Evolutionary conservation across 2,113 vertebrate species (phyloP), one percentile per base, ranked within the genome.

Genomic region (Buteo buteo): DNA sequence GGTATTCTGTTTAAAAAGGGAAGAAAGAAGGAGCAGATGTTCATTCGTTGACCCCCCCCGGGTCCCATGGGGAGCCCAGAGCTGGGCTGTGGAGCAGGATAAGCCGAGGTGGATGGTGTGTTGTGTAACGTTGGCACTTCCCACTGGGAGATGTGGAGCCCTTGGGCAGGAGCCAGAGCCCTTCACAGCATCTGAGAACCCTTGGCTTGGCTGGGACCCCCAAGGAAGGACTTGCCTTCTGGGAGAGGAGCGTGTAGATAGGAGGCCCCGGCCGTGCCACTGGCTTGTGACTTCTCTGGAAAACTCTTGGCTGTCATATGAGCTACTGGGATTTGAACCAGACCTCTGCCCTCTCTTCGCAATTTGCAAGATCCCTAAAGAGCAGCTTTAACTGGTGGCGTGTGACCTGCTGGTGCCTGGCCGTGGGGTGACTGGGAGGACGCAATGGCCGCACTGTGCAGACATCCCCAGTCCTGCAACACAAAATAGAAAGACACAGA

Each of bases 251-350:
- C 0, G 0, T 32, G 67, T 32, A 34, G 40, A 26, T n/a, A 17
- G 4, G 5, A 58, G 57, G 40, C 22, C 44, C 25, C 8, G 0
- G 24, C 71, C 0, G 0, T n/a, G 57, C 20, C 16, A 3, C 59
- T 86, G 14, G 2, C 36, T 55, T 26, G 57, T 49, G 42, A 10
- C 42, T 50, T 70, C 50, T 65, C 40, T 3, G 11, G 34, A 50
- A 65, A 26, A 7, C 22, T 83, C 45, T 52, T 80, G 88, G 42
- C 72, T 93, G 57, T 42, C 10, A 10, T 52, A 16, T 36, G 83
- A 74, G 36, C 76, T 88, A 6, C 90, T 90, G 95, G 80, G 69
- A 3, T 84, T 81, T 88, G 92, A 90, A 40, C 55, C 64, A 69
- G 92, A 82, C 59, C 88, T 96, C 66, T 93, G 88, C 50, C 54